A percentile compares a stretch with the other conserved stretches of the same genome.
Evolutionary conservation across 2,888 invertebrate genomes (phyloP).

Genomic region (Temnothorax unifasciatus): DNA sequence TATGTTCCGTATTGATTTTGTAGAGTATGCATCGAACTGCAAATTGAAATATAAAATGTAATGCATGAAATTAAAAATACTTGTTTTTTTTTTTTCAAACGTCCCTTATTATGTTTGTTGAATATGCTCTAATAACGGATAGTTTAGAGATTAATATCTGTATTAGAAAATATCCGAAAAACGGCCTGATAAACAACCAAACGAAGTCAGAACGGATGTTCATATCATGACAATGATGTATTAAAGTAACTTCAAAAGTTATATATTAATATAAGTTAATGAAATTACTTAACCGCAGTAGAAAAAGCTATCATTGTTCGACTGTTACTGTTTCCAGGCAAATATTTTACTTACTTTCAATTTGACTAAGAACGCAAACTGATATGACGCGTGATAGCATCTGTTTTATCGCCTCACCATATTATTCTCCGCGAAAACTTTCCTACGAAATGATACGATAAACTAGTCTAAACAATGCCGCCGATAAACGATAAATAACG

Average conservation of each 20-base stretch:
- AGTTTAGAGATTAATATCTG: neutral
- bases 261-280: neutral
- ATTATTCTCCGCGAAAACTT: neutral
- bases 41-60: constrained; percentile 10
- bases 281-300: neutral
- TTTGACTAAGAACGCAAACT: neutral
- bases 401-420: neutral
- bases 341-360: neutral
- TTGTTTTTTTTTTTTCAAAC: neutral
- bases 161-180: constrained; percentile 18
- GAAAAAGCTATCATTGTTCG: neutral
- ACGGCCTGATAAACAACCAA: constrained; percentile 9
- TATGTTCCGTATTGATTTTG: neutral
- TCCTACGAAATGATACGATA: neutral
- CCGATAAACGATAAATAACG: constrained; percentile 26
- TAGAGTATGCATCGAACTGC: neutral
- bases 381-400: too few relatives aligned
- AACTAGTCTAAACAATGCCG: neutral
- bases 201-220: neutral
- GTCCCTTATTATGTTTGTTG: neutral
- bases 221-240: neutral
- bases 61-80: neutral
- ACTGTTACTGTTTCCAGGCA: neutral
- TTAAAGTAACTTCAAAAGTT: neutral
- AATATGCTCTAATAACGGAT: neutral